Evolutionary conservation across 2,797 vertebrate genomes (phyloP).

Genomic region (Phoebastria nigripes): DNA sequence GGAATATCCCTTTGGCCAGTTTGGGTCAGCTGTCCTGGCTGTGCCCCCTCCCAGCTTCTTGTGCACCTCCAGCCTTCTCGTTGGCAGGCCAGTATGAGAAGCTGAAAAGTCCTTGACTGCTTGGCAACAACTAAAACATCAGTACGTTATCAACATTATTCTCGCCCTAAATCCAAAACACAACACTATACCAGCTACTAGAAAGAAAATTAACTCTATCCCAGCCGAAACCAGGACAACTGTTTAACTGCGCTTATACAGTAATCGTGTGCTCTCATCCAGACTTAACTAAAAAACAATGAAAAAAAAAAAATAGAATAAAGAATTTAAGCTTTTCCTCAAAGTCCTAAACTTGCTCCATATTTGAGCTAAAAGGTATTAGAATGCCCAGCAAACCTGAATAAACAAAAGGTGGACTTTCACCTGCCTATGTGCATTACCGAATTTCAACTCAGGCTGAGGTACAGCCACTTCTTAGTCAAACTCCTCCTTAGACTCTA

Average conservation of each 20-base stretch:
- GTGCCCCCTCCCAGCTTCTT: no score
- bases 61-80: no score
- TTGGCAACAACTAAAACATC: no score
- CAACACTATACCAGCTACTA: no score
- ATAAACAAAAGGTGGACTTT: background rate
- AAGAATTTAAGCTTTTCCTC: background rate
- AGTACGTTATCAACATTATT: no score
- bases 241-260: background rate
- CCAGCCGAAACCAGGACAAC: no score
- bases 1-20: no score
- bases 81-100: no score
- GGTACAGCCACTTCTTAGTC: background rate
- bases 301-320: background rate
- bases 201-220: no score
- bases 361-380: background rate
- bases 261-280: background rate
- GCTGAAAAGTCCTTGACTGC: no score
- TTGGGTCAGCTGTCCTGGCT: no score
- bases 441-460: background rate
- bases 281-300: background rate
- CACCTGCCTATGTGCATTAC: background rate
- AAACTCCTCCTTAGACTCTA: background rate
- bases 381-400: background rate
- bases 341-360: background rate
- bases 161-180: no score